Evolutionary conservation across 1,140 invertebrate species (phyloP), one percentile per base, ranked within the genome.

Genomic region (Tetramorium parvispinum): DNA sequence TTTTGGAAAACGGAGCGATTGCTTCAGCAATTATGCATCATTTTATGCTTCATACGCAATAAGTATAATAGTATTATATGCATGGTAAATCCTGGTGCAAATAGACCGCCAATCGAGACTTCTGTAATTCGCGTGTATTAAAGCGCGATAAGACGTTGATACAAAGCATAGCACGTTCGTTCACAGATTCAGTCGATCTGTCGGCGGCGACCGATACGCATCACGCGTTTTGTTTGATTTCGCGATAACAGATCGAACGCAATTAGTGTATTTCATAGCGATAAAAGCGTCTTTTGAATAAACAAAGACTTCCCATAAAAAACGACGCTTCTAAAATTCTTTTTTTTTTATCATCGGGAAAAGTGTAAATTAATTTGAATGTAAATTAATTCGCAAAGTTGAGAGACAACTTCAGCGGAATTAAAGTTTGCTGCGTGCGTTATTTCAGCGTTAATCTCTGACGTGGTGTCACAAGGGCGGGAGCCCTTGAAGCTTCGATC

Each of bases 81-180:
- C 13, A n/a, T 46, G n/a, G 32, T 46, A 71, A 37, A 5, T 51
- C 49, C 55, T 70, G 40, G 46, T 70, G 78, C 40, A 87, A 87
- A 76, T 87, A 90, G 57, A 43, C 21, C 2, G 27, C n/a, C 55
- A 85, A 77, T 82, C 37, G 24, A 24, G 40, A 49, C 40, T 24
- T 61, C 6, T 63, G 85, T 79, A 77, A 79, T 65, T 68, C 76
- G 7, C 11, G 13, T 63, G 82, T 40, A 89, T 73, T 73, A 81
- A 73, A 86, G 51, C 11, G 85, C 89, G 91, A 91, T 91, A 91
- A 91, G 83, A 61, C 73, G 40, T 71, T 86, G 88, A 91, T 91
- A 91, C 82, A 86, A 89, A 86, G 63, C 68, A 21, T 55, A 40
- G 59, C 65, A 85, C 83, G 70, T 63, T 89, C 85, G 51, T 86